These are phyloP conservation scores for Aspidoscelis tigris DNA, from an alignment of 2,113 vertebrate species.

Conservation along the genomic window DNA sequence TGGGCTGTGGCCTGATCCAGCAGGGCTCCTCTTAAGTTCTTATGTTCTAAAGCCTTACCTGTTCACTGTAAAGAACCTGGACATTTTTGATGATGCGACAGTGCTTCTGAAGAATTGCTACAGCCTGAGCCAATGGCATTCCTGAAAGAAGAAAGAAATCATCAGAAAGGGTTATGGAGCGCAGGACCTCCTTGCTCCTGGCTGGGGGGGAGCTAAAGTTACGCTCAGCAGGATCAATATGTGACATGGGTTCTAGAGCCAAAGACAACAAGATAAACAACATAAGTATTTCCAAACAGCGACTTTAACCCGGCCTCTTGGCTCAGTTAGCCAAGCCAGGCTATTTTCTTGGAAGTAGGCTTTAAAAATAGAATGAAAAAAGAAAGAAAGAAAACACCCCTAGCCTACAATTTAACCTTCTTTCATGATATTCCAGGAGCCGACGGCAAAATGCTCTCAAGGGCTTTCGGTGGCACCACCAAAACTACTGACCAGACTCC, in stretches of 20 bases:
- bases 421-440: no score
- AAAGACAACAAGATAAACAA: constrained; percentile 29
- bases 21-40: no score
- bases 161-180: neutral
- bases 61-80: constrained; percentile 99
- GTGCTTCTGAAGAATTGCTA: constrained; percentile 97
- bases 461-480: no score
- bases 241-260: constrained; percentile 33
- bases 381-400: neutral
- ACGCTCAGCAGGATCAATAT: constrained; percentile 14
- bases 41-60: constrained; percentile 78
- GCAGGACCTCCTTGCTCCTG: neutral
- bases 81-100: constrained; percentile 98
- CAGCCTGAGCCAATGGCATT: constrained; percentile 98
- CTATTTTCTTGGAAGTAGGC: neutral
- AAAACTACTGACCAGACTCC: no score
- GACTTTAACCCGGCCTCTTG: constrained; percentile 15
- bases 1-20: no score
- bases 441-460: no score
- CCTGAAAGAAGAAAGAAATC: constrained; percentile 74
- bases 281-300: constrained; percentile 10
- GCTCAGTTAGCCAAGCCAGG: neutral
- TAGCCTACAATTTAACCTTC: neutral
- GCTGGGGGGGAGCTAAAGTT: neutral
- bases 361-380: no score